A percentile compares a stretch with the other conserved stretches of the same genome.
Evolutionary conservation across 1,140 invertebrate species (phyloP).

Genomic region (Rhynchophorus ferrugineus): DNA sequence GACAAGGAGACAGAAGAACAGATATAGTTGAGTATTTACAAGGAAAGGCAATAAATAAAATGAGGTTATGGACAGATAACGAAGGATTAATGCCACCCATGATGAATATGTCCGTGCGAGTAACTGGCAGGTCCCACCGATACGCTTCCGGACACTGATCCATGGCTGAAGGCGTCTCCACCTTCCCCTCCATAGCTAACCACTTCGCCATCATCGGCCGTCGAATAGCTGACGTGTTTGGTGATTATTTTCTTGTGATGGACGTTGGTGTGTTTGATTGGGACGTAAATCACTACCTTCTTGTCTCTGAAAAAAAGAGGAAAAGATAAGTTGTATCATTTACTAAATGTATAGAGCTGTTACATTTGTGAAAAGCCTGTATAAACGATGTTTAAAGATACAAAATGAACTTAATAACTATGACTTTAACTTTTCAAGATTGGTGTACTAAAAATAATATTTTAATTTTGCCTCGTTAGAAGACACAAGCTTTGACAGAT

Average conservation of each 20-base stretch:
- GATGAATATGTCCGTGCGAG: conserved; percentile 9
- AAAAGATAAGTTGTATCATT: not conserved
- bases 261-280: conserved; percentile 20
- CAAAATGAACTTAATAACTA: too few species aligned
- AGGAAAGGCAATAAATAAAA: too few species aligned
- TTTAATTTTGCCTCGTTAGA: too few species aligned
- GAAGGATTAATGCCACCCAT: conserved; percentile 10
- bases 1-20: too few species aligned
- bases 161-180: conserved; percentile 13
- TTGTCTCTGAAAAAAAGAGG: conserved; percentile 13
- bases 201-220: conserved; percentile 14
- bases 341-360: too few species aligned
- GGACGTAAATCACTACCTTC: conserved; percentile 18
- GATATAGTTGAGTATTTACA: too few species aligned
- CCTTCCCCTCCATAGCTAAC: conserved; percentile 15
- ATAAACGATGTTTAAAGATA: too few species aligned
- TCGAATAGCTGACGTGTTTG: conserved; percentile 12
- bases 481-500: too few species aligned
- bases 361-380: too few species aligned
- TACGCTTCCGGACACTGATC: conserved; percentile 19
- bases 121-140: conserved; percentile 13
- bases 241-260: conserved; percentile 22
- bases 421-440: too few species aligned
- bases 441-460: too few species aligned
- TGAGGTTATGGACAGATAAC: too few species aligned